These are phyloP conservation scores for Scolopax rusticola DNA, from an alignment of 2,797 vertebrate genomes.

Conservation along the genomic window DNA sequence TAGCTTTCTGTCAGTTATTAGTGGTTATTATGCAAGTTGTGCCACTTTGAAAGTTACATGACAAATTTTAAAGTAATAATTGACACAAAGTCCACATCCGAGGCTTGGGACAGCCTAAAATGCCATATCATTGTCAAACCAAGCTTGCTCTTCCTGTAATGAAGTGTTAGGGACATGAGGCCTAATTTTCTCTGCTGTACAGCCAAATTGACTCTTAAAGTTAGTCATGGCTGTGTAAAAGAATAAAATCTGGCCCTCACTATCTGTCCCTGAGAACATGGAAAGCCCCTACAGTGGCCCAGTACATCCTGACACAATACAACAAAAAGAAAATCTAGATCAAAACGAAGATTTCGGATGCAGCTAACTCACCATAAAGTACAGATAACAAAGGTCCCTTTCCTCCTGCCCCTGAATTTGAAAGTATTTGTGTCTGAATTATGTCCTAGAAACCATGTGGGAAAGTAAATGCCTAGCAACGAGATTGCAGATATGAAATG, in stretches of 20 bases:
- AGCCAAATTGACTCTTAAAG: neutral
- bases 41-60: neutral
- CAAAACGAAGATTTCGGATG: neutral
- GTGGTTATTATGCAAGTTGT: neutral
- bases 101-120: neutral
- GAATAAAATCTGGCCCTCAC: neutral
- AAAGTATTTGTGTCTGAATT: neutral
- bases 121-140: neutral
- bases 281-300: neutral
- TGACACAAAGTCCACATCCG: neutral
- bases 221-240: neutral
- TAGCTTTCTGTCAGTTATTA: neutral
- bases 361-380: neutral
- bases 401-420: neutral
- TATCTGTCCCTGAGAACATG: neutral
- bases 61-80: neutral
- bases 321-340: neutral
- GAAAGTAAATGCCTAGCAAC: neutral
- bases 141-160: neutral
- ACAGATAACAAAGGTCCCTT: neutral
- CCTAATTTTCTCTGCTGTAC: neutral
- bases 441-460: neutral
- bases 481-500: neutral
- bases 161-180: neutral
- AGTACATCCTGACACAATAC: rapidly evolving